A percentile compares a stretch with the other conserved stretches of the same genome.
Conservation (phyloP, 2,113 vertebrate species). For the Sinocyclocheilus anshuiensis region DNA sequence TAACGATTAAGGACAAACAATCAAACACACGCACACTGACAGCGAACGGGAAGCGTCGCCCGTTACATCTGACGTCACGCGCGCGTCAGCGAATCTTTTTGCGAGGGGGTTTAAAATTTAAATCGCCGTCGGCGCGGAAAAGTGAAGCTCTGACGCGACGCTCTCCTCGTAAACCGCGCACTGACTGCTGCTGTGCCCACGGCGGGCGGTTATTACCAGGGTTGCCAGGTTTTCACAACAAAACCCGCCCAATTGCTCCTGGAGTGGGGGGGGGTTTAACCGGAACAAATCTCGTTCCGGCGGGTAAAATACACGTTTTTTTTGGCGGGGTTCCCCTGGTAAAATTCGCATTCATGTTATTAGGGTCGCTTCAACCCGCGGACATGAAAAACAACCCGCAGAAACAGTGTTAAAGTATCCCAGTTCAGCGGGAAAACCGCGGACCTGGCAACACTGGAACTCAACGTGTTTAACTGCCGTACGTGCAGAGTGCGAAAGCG, state of each 20-base stretch:
- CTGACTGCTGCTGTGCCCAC: background rate
- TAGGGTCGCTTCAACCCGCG: too few relatives aligned
- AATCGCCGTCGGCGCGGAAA: constrained; percentile 43
- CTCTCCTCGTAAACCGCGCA: background rate
- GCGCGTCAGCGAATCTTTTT: constrained; percentile 12
- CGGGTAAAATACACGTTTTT: too few relatives aligned
- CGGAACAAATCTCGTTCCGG: too few relatives aligned
- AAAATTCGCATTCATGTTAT: too few relatives aligned
- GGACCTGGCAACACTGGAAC: background rate
- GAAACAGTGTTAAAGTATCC: too few relatives aligned
- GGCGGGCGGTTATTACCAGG: background rate
- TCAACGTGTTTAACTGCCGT: background rate
- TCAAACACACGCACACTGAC: background rate
- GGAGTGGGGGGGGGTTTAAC: too few relatives aligned
- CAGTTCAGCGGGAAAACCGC: too few relatives aligned
- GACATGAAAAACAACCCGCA: too few relatives aligned
- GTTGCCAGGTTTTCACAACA: too few relatives aligned
- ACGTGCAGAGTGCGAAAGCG: background rate
- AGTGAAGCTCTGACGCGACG: constrained; percentile 48
- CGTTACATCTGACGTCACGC: background rate
- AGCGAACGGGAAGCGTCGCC: background rate
- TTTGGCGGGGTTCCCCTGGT: too few relatives aligned
- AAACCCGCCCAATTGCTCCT: too few relatives aligned
- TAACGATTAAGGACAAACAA: background rate
- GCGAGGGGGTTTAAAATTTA: constrained; percentile 24